phyloP scores from a whole-genome alignment of 1,140 invertebrate species.

The Medauroidea extradentata region DNA sequence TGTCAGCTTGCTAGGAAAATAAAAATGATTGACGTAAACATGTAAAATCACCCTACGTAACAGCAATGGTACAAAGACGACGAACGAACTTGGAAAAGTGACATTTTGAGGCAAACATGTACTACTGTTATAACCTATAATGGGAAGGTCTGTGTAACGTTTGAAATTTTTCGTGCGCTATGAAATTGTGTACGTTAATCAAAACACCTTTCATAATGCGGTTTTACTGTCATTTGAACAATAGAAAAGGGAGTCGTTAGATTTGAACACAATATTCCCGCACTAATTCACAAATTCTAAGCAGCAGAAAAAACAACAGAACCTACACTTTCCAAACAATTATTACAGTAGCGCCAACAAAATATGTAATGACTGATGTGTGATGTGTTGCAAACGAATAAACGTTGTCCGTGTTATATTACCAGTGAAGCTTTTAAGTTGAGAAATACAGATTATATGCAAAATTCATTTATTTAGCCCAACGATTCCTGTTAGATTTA shows the following conservation, averaged over 20 bases:
- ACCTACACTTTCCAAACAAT: conserved; percentile 53
- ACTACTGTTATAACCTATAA: too few relatives aligned
- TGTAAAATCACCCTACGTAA: too few relatives aligned
- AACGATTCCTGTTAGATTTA: too few relatives aligned
- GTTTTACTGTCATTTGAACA: not conserved
- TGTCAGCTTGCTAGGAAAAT: too few relatives aligned
- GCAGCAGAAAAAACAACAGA: conserved; percentile 80
- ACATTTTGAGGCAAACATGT: too few relatives aligned
- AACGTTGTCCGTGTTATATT: not conserved
- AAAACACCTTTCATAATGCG: not conserved
- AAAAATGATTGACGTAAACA: too few relatives aligned
- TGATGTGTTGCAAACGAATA: not conserved
- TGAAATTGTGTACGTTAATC: not conserved
- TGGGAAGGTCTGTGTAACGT: too few relatives aligned
- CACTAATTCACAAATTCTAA: conserved; percentile 69
- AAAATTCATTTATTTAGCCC: too few relatives aligned
- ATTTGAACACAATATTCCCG: conserved; percentile 62
- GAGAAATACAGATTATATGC: not conserved
- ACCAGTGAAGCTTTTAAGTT: not conserved
- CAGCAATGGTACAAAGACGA: too few relatives aligned
- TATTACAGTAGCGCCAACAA: not conserved
- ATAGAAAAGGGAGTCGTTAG: conserved; percentile 2
- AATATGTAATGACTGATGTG: conserved; percentile 9
- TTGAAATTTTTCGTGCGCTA: not conserved
- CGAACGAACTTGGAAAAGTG: too few relatives aligned